Evolutionary conservation across 2,113 vertebrate genomes (phyloP).

Genomic region (Xiphophorus couchianus): DNA sequence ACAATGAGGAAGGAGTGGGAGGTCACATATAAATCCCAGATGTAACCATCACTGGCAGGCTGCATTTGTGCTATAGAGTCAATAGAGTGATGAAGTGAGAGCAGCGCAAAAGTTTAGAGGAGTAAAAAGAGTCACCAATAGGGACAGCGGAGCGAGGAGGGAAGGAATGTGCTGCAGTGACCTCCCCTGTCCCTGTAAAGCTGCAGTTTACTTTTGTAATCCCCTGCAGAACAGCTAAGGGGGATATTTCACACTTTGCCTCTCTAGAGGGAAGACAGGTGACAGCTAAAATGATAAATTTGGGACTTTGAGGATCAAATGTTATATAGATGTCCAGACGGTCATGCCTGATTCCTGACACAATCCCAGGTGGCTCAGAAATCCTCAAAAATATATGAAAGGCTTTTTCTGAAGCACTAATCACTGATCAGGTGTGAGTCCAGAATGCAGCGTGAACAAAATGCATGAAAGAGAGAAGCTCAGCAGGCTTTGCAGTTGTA

Average conservation of each 20-base stretch:
- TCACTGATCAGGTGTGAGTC: not conserved
- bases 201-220: constrained; percentile 70
- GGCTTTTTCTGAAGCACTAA: not conserved
- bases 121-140: constrained; percentile 17
- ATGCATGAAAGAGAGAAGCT: constrained; percentile 4
- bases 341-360: constrained; percentile 11
- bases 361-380: not conserved
- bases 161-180: constrained; percentile 28
- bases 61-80: constrained; percentile 58
- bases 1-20: constrained; percentile 33
- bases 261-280: constrained; percentile 27
- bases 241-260: constrained; percentile 31
- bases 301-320: constrained; percentile 30
- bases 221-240: constrained; percentile 50
- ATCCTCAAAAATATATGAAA: not conserved
- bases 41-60: constrained; percentile 44
- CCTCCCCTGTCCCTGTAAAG: constrained; percentile 57
- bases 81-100: constrained; percentile 55
- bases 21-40: constrained; percentile 52
- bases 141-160: not conserved
- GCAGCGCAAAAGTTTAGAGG: constrained; percentile 23
- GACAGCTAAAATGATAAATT: constrained; percentile 30
- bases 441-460: not conserved
- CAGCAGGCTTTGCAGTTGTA: constrained; percentile 37
- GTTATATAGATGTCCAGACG: constrained; percentile 29